Evolutionary conservation across 2,888 invertebrate genomes (phyloP).

Genomic region (Chalcis sispes): DNA sequence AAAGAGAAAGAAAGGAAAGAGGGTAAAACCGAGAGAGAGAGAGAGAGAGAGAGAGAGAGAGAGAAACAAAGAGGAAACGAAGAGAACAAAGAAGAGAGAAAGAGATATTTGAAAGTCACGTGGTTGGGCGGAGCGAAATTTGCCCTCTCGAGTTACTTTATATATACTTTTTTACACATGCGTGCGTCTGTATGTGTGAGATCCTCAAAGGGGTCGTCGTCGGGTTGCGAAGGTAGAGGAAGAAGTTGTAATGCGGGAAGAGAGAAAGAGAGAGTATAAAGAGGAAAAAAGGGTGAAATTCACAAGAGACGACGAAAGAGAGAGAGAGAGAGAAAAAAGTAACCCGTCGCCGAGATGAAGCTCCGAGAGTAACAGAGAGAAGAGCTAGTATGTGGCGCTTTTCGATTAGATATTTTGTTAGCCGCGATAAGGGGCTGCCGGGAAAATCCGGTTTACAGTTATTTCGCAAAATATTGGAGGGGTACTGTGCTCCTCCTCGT

Average conservation of each 20-base stretch:
- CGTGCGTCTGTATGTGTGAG: background rate
- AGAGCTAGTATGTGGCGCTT: conserved; percentile 13
- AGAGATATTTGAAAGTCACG: conserved; percentile 63
- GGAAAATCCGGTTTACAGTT: conserved; percentile 44
- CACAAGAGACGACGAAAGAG: conserved; percentile 32
- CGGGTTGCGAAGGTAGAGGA: background rate
- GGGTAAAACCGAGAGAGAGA: background rate
- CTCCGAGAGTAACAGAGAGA: too few species aligned
- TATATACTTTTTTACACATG: too few species aligned
- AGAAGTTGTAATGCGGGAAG: background rate
- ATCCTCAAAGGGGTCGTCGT: background rate
- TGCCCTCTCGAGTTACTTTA: conserved; percentile 65
- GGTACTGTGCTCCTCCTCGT: background rate
- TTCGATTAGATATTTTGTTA: conserved; percentile 52
- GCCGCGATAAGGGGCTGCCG: conserved; percentile 48
- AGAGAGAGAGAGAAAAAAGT: conserved; percentile 7
- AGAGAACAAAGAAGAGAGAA: background rate
- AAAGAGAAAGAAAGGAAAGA: background rate
- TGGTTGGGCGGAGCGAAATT: conserved; percentile 70
- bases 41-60: conserved; percentile 18
- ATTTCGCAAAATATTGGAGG: conserved; percentile 40
- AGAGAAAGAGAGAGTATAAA: background rate
- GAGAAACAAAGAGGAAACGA: conserved; percentile 27
- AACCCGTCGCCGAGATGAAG: conserved; percentile 3
- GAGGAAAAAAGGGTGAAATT: conserved; percentile 40